Conservation (phyloP, 2,797 vertebrate species). For the Momotus momota region DNA sequence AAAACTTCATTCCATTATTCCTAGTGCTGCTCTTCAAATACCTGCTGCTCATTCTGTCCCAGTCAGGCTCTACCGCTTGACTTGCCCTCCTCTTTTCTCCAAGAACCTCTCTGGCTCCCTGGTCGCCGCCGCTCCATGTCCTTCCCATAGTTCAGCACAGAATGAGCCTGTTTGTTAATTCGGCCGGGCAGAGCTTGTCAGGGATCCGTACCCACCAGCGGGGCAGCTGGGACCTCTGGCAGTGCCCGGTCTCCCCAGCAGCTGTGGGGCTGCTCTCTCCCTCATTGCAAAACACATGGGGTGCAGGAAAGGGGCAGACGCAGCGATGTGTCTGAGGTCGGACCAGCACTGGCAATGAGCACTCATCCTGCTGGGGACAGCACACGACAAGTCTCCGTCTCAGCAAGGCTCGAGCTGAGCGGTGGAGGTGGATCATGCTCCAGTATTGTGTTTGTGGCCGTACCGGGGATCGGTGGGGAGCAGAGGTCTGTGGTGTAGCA, state of each 20-base stretch:
- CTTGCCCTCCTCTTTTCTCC: background rate
- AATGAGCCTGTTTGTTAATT: background rate
- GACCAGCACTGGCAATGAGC: background rate
- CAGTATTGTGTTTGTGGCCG: accelerated
- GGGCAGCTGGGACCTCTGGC: background rate
- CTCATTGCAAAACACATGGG: background rate
- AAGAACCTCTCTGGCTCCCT: background rate
- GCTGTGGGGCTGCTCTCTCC: background rate
- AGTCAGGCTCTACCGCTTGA: background rate
- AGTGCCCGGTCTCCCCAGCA: accelerated
- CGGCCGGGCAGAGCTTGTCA: background rate
- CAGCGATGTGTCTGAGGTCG: accelerated
- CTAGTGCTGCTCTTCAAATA: background rate
- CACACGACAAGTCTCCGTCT: background rate
- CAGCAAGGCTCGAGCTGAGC: background rate
- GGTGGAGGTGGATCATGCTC: background rate
- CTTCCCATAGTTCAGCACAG: accelerated
- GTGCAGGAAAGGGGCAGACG: background rate
- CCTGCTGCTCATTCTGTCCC: background rate
- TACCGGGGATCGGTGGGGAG: accelerated
- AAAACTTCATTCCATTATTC: constrained; percentile 22
- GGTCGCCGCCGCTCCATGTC: accelerated
- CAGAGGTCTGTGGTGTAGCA: background rate
- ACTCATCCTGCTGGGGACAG: accelerated
- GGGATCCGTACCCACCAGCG: accelerated